Evolutionary conservation across 1,140 invertebrate species (phyloP).

Genomic region (Drosophila pandora): DNA sequence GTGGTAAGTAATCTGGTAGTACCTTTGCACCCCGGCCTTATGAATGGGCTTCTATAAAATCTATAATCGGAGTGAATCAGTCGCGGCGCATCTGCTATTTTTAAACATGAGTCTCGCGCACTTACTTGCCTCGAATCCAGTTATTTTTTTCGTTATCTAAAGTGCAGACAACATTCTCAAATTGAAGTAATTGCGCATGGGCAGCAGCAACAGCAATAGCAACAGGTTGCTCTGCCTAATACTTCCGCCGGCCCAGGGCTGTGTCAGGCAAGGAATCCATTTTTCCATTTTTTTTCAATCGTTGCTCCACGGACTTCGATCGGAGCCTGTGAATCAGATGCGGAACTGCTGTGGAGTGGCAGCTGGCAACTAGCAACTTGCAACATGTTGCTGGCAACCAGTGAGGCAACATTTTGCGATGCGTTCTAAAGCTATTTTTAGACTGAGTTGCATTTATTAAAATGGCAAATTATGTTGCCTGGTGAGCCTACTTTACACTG

Average conservation of each 20-base stretch:
- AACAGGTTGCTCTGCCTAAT: conserved; percentile 59
- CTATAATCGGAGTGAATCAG: conserved; percentile 60
- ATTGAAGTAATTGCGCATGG: conserved; percentile 75
- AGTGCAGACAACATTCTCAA: conserved; percentile 64
- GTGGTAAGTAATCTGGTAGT: conserved; percentile 58
- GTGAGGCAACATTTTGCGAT: conserved; percentile 65
- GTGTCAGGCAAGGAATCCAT: conserved; percentile 2
- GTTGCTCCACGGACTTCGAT: conserved; percentile 23
- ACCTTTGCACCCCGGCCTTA: conserved; percentile 60
- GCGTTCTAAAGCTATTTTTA: conserved; percentile 63
- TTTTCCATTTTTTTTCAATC: conserved; percentile 2
- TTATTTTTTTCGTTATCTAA: conserved; percentile 70
- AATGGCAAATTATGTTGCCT: conserved; percentile 69
- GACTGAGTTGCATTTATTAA: conserved; percentile 72
- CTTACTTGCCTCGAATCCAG: conserved; percentile 37
- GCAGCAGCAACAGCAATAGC: conserved; percentile 17
- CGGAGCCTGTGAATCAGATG: conserved; percentile 28
- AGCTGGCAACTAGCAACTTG: conserved; percentile 34
- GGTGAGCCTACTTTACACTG: conserved; percentile 10
- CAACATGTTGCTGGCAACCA: conserved; percentile 52
- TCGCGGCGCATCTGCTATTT: conserved; percentile 70
- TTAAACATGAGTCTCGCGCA: conserved; percentile 61
- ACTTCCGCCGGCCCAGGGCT: conserved; percentile 53
- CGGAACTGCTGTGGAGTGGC: conserved; percentile 24
- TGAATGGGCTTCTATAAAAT: conserved; percentile 48